Evolutionary conservation across 2,797 vertebrate species (phyloP).

Genomic region (Notolabrus celidotus): DNA sequence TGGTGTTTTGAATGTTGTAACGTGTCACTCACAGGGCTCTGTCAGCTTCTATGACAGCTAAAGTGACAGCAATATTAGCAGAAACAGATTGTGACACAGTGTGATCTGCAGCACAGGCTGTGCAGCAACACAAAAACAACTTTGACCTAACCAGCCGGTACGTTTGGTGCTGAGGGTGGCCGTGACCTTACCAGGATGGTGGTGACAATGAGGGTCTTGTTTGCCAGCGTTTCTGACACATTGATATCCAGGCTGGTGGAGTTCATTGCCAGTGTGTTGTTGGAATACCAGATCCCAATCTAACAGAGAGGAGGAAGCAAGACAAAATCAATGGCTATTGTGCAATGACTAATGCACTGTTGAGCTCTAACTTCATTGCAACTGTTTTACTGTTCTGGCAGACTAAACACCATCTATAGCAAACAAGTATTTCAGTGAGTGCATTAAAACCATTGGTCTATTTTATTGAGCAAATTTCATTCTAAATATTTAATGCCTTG

Average conservation of each 20-base stretch:
- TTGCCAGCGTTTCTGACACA: slow-evolving; percentile 91
- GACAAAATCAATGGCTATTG: slow-evolving; percentile 58
- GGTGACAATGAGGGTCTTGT: slow-evolving; percentile 94
- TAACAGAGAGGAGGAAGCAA: slow-evolving; percentile 62
- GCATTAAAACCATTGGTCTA: slow-evolving; percentile 22
- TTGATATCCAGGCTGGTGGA: slow-evolving; percentile 93
- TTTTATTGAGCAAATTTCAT: slow-evolving; percentile 41
- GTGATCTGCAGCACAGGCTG: slow-evolving; percentile 34
- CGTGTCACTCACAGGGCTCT: slow-evolving; percentile 46
- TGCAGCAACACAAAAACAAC: slow-evolving; percentile 39
- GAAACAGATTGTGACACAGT: slow-evolving; percentile 59
- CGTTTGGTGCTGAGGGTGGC: slow-evolving; percentile 34
- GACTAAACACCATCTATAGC: slow-evolving; percentile 28
- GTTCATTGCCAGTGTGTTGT: slow-evolving; percentile 94
- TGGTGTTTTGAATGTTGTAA: slow-evolving; percentile 40
- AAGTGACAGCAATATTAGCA: slow-evolving; percentile 62
- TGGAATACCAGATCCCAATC: slow-evolving; percentile 96
- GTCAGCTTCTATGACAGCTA: slow-evolving; percentile 70
- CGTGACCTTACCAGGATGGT: slow-evolving; percentile 91
- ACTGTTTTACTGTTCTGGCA: slow-evolving; percentile 38
- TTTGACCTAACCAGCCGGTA: slow-evolving; percentile 14
- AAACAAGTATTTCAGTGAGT: slow-evolving; percentile 34
- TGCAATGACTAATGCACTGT: slow-evolving; percentile 58
- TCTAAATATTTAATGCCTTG: slow-evolving; percentile 44
- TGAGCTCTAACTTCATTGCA: slow-evolving; percentile 37